A percentile compares a stretch with the other conserved stretches of the same genome.
phyloP scores from a whole-genome alignment of 2,888 invertebrate genomes.

The Thumatha senex region DNA sequence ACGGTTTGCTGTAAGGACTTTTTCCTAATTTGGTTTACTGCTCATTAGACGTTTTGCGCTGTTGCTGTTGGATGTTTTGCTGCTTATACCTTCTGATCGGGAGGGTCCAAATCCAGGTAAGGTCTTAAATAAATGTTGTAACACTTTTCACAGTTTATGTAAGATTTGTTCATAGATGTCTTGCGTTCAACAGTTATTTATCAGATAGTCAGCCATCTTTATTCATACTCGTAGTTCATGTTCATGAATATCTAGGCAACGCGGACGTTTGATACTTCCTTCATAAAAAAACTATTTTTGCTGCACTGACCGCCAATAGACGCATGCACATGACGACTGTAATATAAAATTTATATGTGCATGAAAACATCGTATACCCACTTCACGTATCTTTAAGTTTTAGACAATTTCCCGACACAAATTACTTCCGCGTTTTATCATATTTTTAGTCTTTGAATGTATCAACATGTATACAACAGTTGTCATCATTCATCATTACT shows the following conservation, averaged over 20 bases:
- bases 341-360: conserved; percentile 26
- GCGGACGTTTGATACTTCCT: conserved; percentile 22
- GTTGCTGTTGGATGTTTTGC: no score
- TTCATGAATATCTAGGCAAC: conserved; percentile 36
- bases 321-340: conserved; percentile 34
- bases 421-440: not conserved
- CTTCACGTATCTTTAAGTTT: conserved; percentile 11
- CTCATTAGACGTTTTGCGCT: no score
- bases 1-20: no score
- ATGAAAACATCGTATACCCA: conserved; percentile 18
- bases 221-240: conserved; percentile 50
- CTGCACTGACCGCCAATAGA: conserved; percentile 29
- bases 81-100: no score
- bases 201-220: conserved; percentile 28
- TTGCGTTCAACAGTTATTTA: conserved; percentile 4
- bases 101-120: no score
- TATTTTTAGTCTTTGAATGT: not conserved
- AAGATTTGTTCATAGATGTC: not conserved
- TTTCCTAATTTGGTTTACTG: no score
- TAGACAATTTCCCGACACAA: conserved; percentile 17
- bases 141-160: not conserved
- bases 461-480: no score
- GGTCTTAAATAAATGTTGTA: not conserved
- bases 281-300: conserved; percentile 39
- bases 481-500: no score